Evolutionary conservation across 2,888 invertebrate genomes (phyloP).

Genomic region (Agapostemon virescens): DNA sequence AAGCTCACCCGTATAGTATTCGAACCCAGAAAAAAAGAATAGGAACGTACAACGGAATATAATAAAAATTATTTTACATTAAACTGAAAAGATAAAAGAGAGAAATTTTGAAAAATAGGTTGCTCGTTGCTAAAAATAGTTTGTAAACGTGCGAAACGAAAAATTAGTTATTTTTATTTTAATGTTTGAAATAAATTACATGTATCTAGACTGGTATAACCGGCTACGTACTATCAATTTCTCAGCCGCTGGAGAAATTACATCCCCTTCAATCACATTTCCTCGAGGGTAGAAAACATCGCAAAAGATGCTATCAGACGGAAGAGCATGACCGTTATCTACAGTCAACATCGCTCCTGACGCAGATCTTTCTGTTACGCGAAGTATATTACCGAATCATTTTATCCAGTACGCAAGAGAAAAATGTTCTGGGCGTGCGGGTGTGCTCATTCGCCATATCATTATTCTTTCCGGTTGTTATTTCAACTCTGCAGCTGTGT

Average conservation of each 20-base stretch:
- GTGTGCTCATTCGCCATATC: background rate
- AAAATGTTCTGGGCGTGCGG: background rate
- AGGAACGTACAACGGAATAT: no score
- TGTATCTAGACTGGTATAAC: background rate
- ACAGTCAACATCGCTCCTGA: background rate
- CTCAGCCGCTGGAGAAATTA: background rate
- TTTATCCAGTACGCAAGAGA: background rate
- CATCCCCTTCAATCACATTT: background rate
- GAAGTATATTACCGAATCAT: background rate
- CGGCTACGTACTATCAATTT: background rate
- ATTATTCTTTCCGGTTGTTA: conserved; percentile 36
- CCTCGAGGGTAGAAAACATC: background rate
- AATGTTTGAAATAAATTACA: background rate
- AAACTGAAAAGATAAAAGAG: background rate
- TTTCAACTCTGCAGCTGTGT: conserved; percentile 9
- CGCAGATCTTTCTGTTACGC: background rate
- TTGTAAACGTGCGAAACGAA: background rate
- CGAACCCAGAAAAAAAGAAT: no score
- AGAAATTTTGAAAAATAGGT: background rate
- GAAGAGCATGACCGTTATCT: background rate
- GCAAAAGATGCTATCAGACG: background rate
- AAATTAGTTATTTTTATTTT: background rate
- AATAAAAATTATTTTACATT: background rate
- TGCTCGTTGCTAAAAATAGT: background rate
- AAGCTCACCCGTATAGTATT: no score